Base-by-base conservation (phyloP, 2,888 invertebrate species). In the Dendrolimus houi region DNA sequence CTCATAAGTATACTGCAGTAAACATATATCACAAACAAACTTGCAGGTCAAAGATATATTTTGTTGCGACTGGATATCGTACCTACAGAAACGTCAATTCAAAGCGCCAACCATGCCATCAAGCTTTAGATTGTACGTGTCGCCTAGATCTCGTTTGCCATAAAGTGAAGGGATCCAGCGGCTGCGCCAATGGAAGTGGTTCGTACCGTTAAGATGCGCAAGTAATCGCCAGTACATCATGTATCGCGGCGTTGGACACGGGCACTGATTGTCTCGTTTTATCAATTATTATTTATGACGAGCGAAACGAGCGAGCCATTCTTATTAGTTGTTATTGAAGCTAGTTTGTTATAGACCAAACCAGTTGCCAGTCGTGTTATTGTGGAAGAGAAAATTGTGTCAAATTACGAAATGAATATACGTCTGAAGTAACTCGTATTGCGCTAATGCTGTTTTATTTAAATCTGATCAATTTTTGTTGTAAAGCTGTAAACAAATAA, bases 401-500 rank as follows among this genome's bases (percentile, higher is more conserved):
- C 42, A 42, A 42, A 42, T 42, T 42, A 42, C 42, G 42, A 42
- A 42, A 42, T 47, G 47, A 47, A 47, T 0, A 12, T 8, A 12
- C 10, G 47, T 47, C 8, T 47, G 9, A 47, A 47, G 29, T 29
- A 29, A 47, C 12, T 47, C 47, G 9, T 10, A 47, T 47, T 47
- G 47, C 12, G 12, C 12, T 9, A 47, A 47, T 47, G 10, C 1
- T 6, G 6, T 29, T 29, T 29, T 29, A 29, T 29, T 17, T 29
- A 29, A 29, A 29, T 29, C 29, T 29, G 29, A 29, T 29, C 29
- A 29, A 29, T 29, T 29, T 29, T 3, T 29, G 3, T 29, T 47
- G 47, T 47, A 7, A 47, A 47, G 2, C 12, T 47, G 9, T 9
- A 47, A 47, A 47, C 47, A 47, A 47, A 55, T 52, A 14, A 78